Conservation (phyloP, 2,797 vertebrate species). For the Pseudomugil gertrudae region DNA sequence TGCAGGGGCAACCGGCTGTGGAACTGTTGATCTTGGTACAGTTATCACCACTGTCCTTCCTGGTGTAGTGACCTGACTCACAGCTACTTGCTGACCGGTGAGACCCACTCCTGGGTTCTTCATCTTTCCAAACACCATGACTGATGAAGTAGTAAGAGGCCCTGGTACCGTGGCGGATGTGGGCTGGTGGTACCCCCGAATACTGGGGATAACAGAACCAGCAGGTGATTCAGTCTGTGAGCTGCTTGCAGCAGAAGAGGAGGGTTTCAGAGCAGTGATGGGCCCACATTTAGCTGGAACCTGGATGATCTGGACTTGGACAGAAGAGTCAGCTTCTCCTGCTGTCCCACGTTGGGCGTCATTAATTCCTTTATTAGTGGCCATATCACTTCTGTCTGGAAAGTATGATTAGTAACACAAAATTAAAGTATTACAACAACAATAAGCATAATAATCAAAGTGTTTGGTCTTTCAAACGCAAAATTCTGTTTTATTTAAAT, state of each 20-base stretch:
- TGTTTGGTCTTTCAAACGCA: not conserved
- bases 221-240: not conserved
- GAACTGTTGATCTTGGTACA: conserved; percentile 63
- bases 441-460: not conserved
- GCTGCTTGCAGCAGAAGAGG: not conserved
- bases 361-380: conserved; percentile 18
- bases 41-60: conserved; percentile 70
- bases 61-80: conserved; percentile 40
- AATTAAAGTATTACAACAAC: not conserved
- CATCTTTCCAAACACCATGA: conserved; percentile 49
- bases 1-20: conserved; percentile 50
- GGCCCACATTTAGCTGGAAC: conserved; percentile 19
- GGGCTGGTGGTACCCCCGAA: conserved; percentile 5
- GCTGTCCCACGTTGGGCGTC: conserved; percentile 7
- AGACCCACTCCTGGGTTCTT: conserved; percentile 1
- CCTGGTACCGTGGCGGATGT: conserved; percentile 4
- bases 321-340: not conserved
- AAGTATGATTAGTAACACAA: not conserved
- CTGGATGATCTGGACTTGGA: conserved; percentile 22
- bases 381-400: conserved; percentile 33
- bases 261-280: not conserved
- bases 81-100: conserved; percentile 18
- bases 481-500: not conserved
- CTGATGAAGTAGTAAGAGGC: conserved; percentile 17
- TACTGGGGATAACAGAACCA: not conserved